Evolutionary conservation across 2,888 invertebrate genomes (phyloP).

Genomic region (Eupithecia vulgata): DNA sequence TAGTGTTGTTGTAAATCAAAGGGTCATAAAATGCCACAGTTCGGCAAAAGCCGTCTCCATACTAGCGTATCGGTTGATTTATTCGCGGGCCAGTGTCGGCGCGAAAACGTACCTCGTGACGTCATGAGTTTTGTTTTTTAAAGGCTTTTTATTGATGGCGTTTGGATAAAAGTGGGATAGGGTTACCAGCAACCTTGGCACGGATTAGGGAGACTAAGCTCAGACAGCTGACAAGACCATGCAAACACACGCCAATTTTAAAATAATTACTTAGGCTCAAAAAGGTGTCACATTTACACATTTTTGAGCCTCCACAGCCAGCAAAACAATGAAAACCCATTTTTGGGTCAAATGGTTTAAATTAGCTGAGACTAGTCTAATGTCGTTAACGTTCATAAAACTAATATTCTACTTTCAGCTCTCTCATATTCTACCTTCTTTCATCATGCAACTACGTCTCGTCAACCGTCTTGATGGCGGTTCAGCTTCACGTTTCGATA

Average conservation of each 20-base stretch:
- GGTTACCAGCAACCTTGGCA: constrained; percentile 49
- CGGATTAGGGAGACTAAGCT: constrained; percentile 27
- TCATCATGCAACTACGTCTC: background rate
- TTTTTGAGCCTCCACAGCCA: too few species aligned
- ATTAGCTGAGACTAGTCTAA: background rate
- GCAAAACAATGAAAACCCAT: background rate
- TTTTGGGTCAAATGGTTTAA: too few species aligned
- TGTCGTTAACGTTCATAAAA: background rate
- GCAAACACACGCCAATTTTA: background rate
- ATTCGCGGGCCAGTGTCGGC: constrained; percentile 75
- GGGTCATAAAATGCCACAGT: constrained; percentile 68
- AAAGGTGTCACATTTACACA: too few species aligned
- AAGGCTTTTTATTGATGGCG: constrained; percentile 78
- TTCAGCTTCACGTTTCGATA: background rate
- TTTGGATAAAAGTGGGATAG: constrained; percentile 75
- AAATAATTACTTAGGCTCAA: background rate
- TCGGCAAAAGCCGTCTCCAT: constrained; percentile 76
- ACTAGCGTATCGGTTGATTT: constrained; percentile 76
- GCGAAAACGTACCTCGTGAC: constrained; percentile 81
- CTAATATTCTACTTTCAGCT: background rate
- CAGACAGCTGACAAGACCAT: constrained; percentile 20
- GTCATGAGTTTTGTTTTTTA: constrained; percentile 74
- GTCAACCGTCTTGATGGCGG: background rate
- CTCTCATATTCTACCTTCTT: background rate
- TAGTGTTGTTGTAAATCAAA: constrained; percentile 71